Evolutionary conservation across 30 jellyfish, hydroid and myxozoan species (phyloP).

Genomic region (Aurelia coerulea): DNA sequence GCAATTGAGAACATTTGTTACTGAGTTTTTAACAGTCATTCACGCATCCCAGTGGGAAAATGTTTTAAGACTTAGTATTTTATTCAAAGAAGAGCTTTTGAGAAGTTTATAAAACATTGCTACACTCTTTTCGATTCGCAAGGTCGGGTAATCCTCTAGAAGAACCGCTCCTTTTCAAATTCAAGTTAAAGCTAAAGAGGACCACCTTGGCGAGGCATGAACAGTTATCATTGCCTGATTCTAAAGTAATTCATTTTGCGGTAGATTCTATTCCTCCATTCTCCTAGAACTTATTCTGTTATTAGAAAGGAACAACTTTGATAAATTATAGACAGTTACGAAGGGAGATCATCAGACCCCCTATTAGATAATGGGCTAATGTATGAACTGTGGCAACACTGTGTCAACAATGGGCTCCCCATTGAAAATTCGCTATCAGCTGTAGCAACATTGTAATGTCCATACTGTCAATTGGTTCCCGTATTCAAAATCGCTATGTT

Average conservation of each 20-base stretch:
- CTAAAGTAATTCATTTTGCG: not conserved
- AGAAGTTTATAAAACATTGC: slow-evolving; percentile 37
- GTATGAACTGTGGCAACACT: too few relatives aligned
- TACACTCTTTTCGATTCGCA: not conserved
- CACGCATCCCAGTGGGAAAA: not conserved
- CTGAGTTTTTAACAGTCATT: slow-evolving; percentile 2
- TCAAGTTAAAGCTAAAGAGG: slow-evolving; percentile 6
- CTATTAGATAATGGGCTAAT: too few relatives aligned
- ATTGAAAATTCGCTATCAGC: too few relatives aligned
- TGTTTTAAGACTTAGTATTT: not conserved
- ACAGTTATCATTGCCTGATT: slow-evolving; percentile 1
- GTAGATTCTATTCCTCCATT: not conserved
- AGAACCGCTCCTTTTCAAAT: slow-evolving; percentile 19
- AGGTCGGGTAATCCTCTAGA: slow-evolving; percentile 12
- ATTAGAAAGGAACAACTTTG: not conserved
- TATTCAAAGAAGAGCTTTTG: not conserved
- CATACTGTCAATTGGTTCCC: too few relatives aligned
- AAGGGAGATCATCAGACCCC: not conserved
- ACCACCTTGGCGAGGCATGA: slow-evolving; percentile 54
- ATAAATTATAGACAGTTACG: not conserved
- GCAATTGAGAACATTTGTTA: slow-evolving; percentile 17
- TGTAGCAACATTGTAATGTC: too few relatives aligned
- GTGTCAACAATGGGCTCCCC: not conserved
- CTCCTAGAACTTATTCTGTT: not conserved
- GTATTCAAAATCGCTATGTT: too few relatives aligned